Evolutionary conservation across 2,888 invertebrate genomes (phyloP).

Genomic region (Rhabditoides inermis): DNA sequence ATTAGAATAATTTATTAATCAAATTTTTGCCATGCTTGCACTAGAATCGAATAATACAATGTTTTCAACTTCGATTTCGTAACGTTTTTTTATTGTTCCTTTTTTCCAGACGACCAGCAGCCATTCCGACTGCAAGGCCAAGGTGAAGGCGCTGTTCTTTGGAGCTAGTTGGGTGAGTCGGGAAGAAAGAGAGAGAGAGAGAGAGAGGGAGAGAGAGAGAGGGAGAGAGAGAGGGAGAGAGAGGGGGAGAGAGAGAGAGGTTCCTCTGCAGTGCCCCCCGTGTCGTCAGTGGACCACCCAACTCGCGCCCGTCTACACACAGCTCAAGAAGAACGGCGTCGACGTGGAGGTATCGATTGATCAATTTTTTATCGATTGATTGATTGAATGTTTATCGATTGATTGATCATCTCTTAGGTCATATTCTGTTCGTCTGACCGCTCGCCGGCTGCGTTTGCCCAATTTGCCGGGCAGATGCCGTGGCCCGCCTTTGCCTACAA

Average conservation of each 20-base stretch:
- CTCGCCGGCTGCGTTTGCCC: slow-evolving; percentile 71
- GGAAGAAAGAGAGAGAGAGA: not conserved
- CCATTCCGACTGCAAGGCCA: slow-evolving; percentile 52
- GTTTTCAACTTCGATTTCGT: too few relatives aligned
- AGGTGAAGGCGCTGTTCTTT: slow-evolving; percentile 69
- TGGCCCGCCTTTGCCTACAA: slow-evolving; percentile 67
- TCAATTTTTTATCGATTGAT: too few relatives aligned
- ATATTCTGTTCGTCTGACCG: slow-evolving; percentile 79
- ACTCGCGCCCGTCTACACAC: slow-evolving; percentile 67
- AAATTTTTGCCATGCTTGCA: too few relatives aligned
- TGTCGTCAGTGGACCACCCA: slow-evolving; percentile 75
- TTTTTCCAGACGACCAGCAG: too few relatives aligned
- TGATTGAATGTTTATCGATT: too few relatives aligned
- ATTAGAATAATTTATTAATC: too few relatives aligned
- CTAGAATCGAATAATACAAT: too few relatives aligned
- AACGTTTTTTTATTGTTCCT: too few relatives aligned
- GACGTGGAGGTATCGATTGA: too few relatives aligned
- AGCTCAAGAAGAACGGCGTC: slow-evolving; percentile 49
- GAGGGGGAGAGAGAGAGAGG: slow-evolving; percentile 1
- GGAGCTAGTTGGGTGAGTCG: slow-evolving; percentile 77
- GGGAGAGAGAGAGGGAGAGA: not conserved
- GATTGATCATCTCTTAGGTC: too few relatives aligned
- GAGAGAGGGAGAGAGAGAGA: not conserved
- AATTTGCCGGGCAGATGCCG: slow-evolving; percentile 64
- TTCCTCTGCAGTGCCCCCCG: slow-evolving; percentile 69